phyloP scores from a whole-genome alignment of 1,140 invertebrate genomes.

The Antheraea pernyi region DNA sequence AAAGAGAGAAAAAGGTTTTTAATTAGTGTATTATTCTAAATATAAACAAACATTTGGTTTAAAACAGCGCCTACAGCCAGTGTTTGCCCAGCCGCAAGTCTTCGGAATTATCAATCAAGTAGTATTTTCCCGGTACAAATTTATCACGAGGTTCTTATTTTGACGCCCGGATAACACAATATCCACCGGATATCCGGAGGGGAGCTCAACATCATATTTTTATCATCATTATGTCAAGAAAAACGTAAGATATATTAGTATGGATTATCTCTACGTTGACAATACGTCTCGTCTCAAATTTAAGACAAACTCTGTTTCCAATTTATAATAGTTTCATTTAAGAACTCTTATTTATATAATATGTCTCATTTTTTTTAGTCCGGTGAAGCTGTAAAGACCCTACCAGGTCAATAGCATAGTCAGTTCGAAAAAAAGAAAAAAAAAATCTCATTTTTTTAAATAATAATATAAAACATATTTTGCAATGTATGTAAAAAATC shows the following conservation, averaged over 20 bases:
- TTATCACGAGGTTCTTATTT: constrained; percentile 72
- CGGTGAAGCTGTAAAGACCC: too few species aligned
- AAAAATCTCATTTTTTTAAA: too few species aligned
- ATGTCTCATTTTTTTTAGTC: too few species aligned
- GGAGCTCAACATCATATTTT: constrained; percentile 75
- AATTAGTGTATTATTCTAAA: background rate
- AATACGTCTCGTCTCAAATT: too few species aligned
- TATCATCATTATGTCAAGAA: constrained; percentile 75
- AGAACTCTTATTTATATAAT: too few species aligned
- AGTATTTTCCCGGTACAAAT: constrained; percentile 70
- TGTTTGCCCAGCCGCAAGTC: background rate
- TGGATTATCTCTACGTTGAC: constrained; percentile 26
- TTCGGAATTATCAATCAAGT: constrained; percentile 67
- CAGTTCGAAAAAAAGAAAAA: too few species aligned
- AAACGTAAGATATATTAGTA: constrained; percentile 38
- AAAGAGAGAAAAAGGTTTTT: too few species aligned
- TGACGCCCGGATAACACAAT: constrained; percentile 73
- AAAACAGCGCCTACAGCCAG: background rate
- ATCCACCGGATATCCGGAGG: constrained; percentile 75
- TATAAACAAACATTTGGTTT: background rate
- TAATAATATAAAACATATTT: too few species aligned
- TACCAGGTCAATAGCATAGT: too few species aligned
- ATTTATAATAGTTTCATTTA: too few species aligned
- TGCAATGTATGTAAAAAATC: too few species aligned
- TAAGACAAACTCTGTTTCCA: too few species aligned